Percentiles rank a stretch among this genome's conserved stretches.
Evolutionary conservation across 1,140 invertebrate genomes (phyloP).

Genomic region (Drosophila cardini): DNA sequence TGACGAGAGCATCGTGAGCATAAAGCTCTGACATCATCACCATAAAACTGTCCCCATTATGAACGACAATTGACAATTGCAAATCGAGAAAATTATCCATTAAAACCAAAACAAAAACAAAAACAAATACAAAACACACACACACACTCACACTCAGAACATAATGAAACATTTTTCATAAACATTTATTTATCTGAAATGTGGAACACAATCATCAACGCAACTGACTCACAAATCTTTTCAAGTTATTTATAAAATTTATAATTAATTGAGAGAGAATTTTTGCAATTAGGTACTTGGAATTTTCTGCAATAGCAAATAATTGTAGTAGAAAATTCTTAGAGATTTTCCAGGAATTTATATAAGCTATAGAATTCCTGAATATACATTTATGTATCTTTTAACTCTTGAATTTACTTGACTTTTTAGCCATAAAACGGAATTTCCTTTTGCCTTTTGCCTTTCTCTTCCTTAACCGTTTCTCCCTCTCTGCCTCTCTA

Average conservation of each 20-base stretch:
- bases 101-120: background rate
- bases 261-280: background rate
- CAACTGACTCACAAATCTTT: conserved; percentile 30
- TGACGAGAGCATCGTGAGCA: conserved; percentile 45
- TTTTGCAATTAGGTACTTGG: conserved; percentile 14
- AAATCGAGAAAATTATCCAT: conserved; percentile 21
- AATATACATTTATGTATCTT: too few relatives aligned
- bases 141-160: background rate
- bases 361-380: background rate
- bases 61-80: conserved; percentile 34
- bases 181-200: conserved; percentile 6
- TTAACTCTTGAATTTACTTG: background rate
- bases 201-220: conserved; percentile 3
- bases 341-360: too few relatives aligned
- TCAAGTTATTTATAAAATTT: conserved; percentile 5
- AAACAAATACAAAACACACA: too few relatives aligned
- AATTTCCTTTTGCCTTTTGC: too few relatives aligned
- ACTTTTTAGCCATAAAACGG: background rate
- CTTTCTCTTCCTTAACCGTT: conserved; percentile 2
- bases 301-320: conserved; percentile 1
- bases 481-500: conserved; percentile 7
- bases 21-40: conserved; percentile 49
- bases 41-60: conserved; percentile 29
- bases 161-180: conserved; percentile 9
- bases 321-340: too few relatives aligned